These are phyloP conservation scores for Nipponacmea schrenckii DNA, from an alignment of 2,888 invertebrate species.

Conservation along the genomic window DNA sequence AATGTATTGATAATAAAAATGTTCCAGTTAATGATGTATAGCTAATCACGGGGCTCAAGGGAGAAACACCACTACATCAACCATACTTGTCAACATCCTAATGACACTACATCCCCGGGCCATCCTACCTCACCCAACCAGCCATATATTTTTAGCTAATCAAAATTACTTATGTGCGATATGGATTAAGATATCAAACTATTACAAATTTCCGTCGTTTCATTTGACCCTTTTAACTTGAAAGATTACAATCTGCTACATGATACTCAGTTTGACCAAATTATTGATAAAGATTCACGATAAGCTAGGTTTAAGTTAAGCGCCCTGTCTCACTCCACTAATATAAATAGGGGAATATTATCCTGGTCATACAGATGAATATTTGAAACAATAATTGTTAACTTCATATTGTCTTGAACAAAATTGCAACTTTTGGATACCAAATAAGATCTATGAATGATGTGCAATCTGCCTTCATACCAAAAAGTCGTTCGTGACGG, in stretches of 20 bases:
- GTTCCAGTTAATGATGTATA: constrained; percentile 2
- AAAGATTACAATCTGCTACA: background rate
- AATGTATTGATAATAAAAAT: background rate
- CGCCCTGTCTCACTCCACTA: background rate
- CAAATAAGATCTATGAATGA: too few species aligned
- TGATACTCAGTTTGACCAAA: background rate
- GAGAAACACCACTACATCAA: background rate
- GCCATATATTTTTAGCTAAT: too few species aligned
- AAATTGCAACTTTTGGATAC: too few species aligned
- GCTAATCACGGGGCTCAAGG: background rate
- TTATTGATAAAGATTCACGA: background rate
- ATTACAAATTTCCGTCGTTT: background rate
- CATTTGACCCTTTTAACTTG: background rate
- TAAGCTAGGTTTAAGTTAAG: background rate
- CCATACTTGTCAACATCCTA: background rate
- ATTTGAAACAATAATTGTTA: too few species aligned
- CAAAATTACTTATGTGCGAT: background rate
- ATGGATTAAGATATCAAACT: constrained; percentile 2
- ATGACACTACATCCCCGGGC: background rate
- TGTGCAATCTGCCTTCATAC: too few species aligned
- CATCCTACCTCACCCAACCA: background rate
- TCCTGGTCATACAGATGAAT: too few species aligned
- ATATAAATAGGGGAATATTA: too few species aligned
- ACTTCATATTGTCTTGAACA: too few species aligned
- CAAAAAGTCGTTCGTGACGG: too few species aligned